These are phyloP conservation scores for Orius insidiosus DNA, from an alignment of 1,140 invertebrate species.

Conservation along the genomic window DNA sequence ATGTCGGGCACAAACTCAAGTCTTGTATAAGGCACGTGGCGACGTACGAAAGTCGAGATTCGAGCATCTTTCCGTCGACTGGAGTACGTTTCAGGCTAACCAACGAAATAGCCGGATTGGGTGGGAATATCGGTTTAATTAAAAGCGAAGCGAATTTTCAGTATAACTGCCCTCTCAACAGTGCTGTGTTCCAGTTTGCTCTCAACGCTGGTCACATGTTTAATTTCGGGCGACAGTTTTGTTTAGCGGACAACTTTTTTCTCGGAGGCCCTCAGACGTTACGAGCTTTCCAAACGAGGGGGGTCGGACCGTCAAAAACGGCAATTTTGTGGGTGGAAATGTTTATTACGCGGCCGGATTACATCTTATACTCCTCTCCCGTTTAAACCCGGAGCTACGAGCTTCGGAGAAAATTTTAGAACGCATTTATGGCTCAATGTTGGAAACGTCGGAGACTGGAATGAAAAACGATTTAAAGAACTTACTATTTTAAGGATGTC, in stretches of 20 bases:
- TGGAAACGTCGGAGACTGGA: slow-evolving; percentile 50
- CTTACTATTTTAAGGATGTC: slow-evolving; percentile 21
- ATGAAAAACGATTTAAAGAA: slow-evolving; percentile 11
- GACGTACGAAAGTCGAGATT: slow-evolving; percentile 59
- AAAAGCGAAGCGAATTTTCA: slow-evolving; percentile 67
- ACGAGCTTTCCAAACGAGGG: slow-evolving; percentile 64
- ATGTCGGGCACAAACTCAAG: slow-evolving; percentile 69
- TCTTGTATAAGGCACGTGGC: slow-evolving; percentile 63
- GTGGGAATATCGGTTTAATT: slow-evolving; percentile 69
- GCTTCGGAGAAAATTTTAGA: slow-evolving; percentile 61
- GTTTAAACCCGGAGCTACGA: slow-evolving; percentile 52
- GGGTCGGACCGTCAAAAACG: slow-evolving; percentile 64
- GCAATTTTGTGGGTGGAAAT: slow-evolving; percentile 45
- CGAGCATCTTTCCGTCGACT: slow-evolving; percentile 51
- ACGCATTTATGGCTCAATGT: slow-evolving; percentile 71
- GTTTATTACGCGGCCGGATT: slow-evolving; percentile 61
- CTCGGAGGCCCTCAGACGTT: slow-evolving; percentile 70
- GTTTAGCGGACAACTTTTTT: slow-evolving; percentile 64
- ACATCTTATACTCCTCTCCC: slow-evolving; percentile 75
- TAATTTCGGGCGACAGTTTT: slow-evolving; percentile 38
- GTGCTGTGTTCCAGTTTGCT: slow-evolving; percentile 50
- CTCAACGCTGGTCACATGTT: slow-evolving; percentile 43
- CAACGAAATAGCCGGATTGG: slow-evolving; percentile 69
- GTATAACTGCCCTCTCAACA: slow-evolving; percentile 47
- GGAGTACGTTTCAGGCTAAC: slow-evolving; percentile 49